These are phyloP conservation scores for Meta bourneti DNA, from an alignment of 2,888 invertebrate species.

Conservation along the genomic window DNA sequence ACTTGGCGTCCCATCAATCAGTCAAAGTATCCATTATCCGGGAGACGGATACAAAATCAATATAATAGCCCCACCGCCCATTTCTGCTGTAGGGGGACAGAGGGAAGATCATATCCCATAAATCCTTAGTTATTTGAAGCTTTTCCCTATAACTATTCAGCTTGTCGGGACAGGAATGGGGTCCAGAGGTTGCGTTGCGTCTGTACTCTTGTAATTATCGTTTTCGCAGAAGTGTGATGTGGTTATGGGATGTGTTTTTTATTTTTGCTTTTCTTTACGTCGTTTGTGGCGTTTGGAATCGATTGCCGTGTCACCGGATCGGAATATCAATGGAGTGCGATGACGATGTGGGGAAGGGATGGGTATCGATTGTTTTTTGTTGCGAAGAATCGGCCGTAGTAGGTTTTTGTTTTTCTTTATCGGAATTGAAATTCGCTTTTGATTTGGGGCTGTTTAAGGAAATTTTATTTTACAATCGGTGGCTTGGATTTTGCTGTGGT, in stretches of 20 bases:
- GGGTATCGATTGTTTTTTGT: neutral
- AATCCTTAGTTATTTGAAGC: constrained; percentile 70
- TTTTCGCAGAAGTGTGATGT: constrained; percentile 35
- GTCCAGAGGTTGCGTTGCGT: neutral
- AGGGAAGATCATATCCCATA: constrained; percentile 59
- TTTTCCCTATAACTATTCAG: constrained; percentile 59
- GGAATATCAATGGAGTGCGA: constrained; percentile 6
- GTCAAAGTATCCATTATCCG: constrained; percentile 62
- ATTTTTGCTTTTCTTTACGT: neutral
- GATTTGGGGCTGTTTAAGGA: constrained; percentile 10
- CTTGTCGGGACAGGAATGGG: neutral
- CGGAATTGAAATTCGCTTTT: neutral
- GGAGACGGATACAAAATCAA: constrained; percentile 70
- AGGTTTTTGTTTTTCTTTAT: neutral
- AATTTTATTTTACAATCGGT: neutral
- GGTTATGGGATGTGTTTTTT: constrained; percentile 7
- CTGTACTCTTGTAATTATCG: constrained; percentile 31
- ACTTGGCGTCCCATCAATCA: constrained; percentile 59
- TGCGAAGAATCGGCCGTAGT: neutral
- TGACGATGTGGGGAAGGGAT: neutral
- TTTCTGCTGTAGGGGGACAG: constrained; percentile 42
- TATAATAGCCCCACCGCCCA: constrained; percentile 57
- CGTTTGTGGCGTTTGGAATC: constrained; percentile 3
- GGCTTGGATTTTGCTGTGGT: neutral
- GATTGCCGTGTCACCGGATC: constrained; percentile 4